Base-by-base conservation (phyloP, 2,797 vertebrate genomes). In the Enteromius thamalakanensis region DNA sequence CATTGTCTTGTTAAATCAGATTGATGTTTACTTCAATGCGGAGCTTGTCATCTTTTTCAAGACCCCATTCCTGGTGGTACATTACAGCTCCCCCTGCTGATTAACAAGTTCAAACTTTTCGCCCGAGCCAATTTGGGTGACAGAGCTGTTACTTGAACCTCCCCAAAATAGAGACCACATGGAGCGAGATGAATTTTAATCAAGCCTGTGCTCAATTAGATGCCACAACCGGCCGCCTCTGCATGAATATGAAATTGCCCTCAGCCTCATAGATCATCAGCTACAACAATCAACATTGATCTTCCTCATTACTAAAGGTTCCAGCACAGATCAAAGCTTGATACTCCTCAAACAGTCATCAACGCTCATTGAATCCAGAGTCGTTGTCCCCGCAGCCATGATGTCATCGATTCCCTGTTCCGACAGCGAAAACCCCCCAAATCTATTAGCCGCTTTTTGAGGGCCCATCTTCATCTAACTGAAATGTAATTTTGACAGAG, bases 191-290 rank as follows among this genome's bases (percentile, higher is more conserved):
- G 82, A 84, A 87, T 84, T 86, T 85, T 79, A 87, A 87, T 87
- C 76, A 84, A 80, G 76, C 60, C 72, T 32, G 45, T 83, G 87
- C 89, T 86, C 82, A 87, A 88, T 90, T 91, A 89, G 80, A 84
- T 70, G 45, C 90, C 55, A 9, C 81, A 76, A 87, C 85, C 88
- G 84, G 81, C 81, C 84, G 74, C 85, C 72, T 80, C 89, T 65
- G 77, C 83, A 11, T 70, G 68, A 70, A 77, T 71, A n/a, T 76
- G n/a, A 82, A 86, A 82, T 75, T 76, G 60, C 64, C 86, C 60
- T 84, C 74, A 81, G 87, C 88, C 86, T 79, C 80, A 77, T 81
- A 83, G 80, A 85, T 89, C 86, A 87, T 91, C 90, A 70, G 34
- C 58, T 40, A 67, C 89, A 90, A 84, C 84, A 78, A 71, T 87